phyloP scores from a whole-genome alignment of 2,888 invertebrate genomes.

The Sphaerophoria rueppellii region DNA sequence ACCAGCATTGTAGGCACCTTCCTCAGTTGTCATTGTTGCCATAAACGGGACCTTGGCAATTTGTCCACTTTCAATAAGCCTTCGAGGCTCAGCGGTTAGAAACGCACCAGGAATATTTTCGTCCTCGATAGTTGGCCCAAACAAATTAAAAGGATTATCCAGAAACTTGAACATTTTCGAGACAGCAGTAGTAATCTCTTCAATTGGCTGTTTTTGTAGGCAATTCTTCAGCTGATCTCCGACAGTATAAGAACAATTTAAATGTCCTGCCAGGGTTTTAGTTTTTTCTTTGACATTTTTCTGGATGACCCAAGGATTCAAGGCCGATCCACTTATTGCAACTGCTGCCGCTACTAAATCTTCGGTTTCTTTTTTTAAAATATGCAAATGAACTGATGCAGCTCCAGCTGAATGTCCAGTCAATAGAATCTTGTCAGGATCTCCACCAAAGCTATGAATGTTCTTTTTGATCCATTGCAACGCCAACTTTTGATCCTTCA shows the following conservation, averaged over 20 bases:
- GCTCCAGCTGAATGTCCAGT: constrained; percentile 89
- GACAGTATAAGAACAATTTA: constrained; percentile 84
- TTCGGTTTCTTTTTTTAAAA: constrained; percentile 85
- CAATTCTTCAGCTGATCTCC: constrained; percentile 85
- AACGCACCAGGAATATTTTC: constrained; percentile 83
- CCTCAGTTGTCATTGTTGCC: constrained; percentile 86
- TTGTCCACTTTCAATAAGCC: constrained; percentile 84
- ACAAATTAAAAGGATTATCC: constrained; percentile 87
- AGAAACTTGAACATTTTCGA: constrained; percentile 71
- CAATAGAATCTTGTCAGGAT: constrained; percentile 87
- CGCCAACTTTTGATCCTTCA: constrained; percentile 88
- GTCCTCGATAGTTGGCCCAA: constrained; percentile 87
- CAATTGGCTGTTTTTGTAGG: constrained; percentile 85
- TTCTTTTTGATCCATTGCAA: constrained; percentile 87
- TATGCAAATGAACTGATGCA: constrained; percentile 88
- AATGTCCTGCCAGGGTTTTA: constrained; percentile 84
- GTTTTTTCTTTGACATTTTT: constrained; percentile 83
- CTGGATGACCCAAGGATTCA: constrained; percentile 85
- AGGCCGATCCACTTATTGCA: constrained; percentile 86
- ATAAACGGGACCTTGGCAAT: constrained; percentile 87
- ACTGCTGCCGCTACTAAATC: constrained; percentile 78
- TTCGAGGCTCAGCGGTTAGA: constrained; percentile 86
- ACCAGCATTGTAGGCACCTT: constrained; percentile 87
- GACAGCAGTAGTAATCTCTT: constrained; percentile 83
- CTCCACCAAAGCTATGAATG: constrained; percentile 87